Evolutionary conservation across 2,797 vertebrate genomes (phyloP).

Genomic region (Scomberomorus guttatus): DNA sequence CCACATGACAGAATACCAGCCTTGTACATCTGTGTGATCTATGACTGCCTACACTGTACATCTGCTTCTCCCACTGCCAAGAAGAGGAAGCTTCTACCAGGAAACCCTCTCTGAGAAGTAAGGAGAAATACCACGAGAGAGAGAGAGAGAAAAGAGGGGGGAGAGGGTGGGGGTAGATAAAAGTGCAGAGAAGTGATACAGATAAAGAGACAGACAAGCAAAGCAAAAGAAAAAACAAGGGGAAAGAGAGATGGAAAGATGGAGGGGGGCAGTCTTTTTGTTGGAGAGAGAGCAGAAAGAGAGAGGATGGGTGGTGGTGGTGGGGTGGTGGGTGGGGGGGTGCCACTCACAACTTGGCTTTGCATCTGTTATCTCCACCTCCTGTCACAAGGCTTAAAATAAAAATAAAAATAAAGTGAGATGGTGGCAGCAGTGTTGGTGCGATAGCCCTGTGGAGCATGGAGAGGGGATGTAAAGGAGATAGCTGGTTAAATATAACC

Average conservation of each 20-base stretch:
- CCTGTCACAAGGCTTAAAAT: constrained; percentile 84
- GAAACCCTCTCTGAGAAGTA: constrained; percentile 63
- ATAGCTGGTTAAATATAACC: constrained; percentile 88
- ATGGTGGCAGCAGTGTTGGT: constrained; percentile 76
- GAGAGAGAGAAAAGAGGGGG: constrained; percentile 41
- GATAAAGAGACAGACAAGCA: constrained; percentile 74
- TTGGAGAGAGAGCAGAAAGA: constrained; percentile 63
- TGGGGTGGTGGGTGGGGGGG: constrained; percentile 29
- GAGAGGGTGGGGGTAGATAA: constrained; percentile 42
- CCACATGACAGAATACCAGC: constrained; percentile 53
- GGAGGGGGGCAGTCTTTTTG: constrained; percentile 57
- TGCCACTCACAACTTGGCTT: constrained; percentile 80
- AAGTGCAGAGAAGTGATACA: constrained; percentile 71
- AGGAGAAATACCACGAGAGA: constrained; percentile 66
- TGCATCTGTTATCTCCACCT: constrained; percentile 80
- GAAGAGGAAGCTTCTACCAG: constrained; percentile 58
- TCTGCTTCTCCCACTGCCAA: constrained; percentile 50
- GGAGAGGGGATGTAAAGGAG: constrained; percentile 83
- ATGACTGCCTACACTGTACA: constrained; percentile 37
- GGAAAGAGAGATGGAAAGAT: constrained; percentile 57
- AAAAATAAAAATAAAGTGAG: constrained; percentile 85
- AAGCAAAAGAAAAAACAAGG: constrained; percentile 65
- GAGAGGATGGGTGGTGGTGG: constrained; percentile 22
- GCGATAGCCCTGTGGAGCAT: constrained; percentile 81
- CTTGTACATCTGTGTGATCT: constrained; percentile 58